Evolutionary conservation across 2,113 vertebrate species (phyloP).

Genomic region (Dermatemys mawii): DNA sequence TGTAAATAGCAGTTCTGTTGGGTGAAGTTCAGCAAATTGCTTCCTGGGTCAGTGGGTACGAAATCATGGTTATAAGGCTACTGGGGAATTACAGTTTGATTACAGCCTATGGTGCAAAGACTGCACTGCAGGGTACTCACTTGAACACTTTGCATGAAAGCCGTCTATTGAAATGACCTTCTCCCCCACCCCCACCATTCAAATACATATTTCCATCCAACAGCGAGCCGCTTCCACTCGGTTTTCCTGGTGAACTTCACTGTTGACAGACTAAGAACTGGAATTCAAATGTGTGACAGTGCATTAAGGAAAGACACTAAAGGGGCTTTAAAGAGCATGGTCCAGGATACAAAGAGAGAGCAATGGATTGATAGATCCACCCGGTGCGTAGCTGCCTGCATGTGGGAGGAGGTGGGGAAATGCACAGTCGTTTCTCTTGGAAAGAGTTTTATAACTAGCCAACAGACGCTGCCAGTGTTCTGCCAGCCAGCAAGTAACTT

Average conservation of each 20-base stretch:
- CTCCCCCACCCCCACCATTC: slow-evolving; percentile 10
- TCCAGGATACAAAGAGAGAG: not conserved
- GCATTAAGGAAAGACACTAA: slow-evolving; percentile 8
- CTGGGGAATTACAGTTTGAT: slow-evolving; percentile 59
- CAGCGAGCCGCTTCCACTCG: slow-evolving; percentile 24
- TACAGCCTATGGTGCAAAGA: not conserved
- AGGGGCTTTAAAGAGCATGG: slow-evolving; percentile 4
- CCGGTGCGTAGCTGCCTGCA: not conserved
- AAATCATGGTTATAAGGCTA: slow-evolving; percentile 47
- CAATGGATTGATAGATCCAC: not conserved
- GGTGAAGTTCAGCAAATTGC: slow-evolving; percentile 13
- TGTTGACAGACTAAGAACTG: slow-evolving; percentile 20
- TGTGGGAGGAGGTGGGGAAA: not conserved
- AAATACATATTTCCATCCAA: slow-evolving; percentile 34
- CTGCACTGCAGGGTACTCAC: not conserved
- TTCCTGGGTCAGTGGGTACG: slow-evolving; percentile 34
- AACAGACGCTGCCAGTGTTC: slow-evolving; percentile 11
- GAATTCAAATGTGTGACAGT: slow-evolving; percentile 30
- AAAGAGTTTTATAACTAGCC: slow-evolving; percentile 37
- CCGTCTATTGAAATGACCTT: slow-evolving; percentile 42
- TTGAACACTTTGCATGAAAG: slow-evolving; percentile 57
- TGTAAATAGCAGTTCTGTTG: slow-evolving; percentile 20
- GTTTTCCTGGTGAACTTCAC: slow-evolving; percentile 43
- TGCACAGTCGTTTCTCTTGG: not conserved
- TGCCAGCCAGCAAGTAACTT: not conserved